A percentile compares a stretch with the other conserved stretches of the same genome.
phyloP scores from a whole-genome alignment of 92 coral and sea anemone species.

The Blastomussa wellsi region DNA sequence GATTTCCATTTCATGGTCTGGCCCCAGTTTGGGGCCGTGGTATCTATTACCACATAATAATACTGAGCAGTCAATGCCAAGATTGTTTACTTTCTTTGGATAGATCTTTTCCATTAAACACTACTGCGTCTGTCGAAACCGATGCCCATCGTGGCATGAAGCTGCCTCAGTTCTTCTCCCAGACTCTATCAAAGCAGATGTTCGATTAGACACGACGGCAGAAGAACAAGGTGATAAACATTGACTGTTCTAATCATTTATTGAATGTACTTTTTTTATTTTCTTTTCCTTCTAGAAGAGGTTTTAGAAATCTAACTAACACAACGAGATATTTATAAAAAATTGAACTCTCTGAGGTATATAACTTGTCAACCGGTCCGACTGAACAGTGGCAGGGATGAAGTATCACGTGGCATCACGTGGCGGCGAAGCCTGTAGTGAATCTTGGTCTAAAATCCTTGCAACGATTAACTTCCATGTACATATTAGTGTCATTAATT shows the following conservation, averaged over 20 bases:
- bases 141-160: not conserved
- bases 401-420: no score
- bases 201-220: not conserved
- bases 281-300: not conserved
- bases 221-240: not conserved
- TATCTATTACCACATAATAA: not conserved
- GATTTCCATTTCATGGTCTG: no score
- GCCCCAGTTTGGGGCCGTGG: not conserved
- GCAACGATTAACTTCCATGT: no score
- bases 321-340: not conserved
- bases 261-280: not conserved
- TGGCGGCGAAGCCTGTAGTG: no score
- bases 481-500: no score
- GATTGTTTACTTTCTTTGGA: not conserved
- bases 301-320: not conserved
- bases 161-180: not conserved
- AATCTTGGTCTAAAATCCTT: no score
- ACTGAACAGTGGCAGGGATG: no score
- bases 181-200: not conserved
- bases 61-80: not conserved
- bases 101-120: slow-evolving; percentile 19
- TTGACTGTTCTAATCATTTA: not conserved
- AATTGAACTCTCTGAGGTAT: no score
- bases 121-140: slow-evolving; percentile 12
- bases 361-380: no score